Evolutionary conservation across 2,888 invertebrate genomes (phyloP).

Genomic region (Hypselothyrea guttata): DNA sequence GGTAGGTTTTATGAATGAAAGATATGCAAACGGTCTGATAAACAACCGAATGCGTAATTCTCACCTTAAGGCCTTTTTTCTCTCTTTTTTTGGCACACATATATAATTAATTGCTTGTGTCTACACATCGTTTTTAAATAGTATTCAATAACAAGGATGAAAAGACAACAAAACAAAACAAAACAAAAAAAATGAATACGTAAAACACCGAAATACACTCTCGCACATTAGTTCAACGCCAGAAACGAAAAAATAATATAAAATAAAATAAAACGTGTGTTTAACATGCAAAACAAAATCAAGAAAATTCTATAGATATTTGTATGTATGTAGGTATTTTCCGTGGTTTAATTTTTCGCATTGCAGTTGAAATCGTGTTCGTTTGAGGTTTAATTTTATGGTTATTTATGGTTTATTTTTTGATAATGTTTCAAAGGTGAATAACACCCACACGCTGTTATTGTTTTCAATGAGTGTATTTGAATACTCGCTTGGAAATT

Average conservation of each 20-base stretch:
- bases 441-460: conserved; percentile 22
- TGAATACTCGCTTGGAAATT: too few species aligned
- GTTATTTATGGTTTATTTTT: conserved; percentile 52
- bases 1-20: conserved; percentile 83
- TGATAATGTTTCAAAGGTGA: conserved; percentile 32
- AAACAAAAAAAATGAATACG: conserved; percentile 15
- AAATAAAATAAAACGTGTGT: conserved; percentile 26
- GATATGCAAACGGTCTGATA: neutral
- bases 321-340: conserved; percentile 5
- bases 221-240: conserved; percentile 2
- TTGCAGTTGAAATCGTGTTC: conserved; percentile 30
- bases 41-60: conserved; percentile 13
- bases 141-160: conserved; percentile 64
- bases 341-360: conserved; percentile 6
- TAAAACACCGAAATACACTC: conserved; percentile 5
- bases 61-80: conserved; percentile 27
- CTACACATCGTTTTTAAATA: conserved; percentile 44
- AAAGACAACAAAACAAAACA: conserved; percentile 30
- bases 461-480: neutral
- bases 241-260: neutral
- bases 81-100: conserved; percentile 28
- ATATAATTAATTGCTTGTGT: conserved; percentile 61
- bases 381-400: conserved; percentile 20
- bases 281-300: conserved; percentile 16
- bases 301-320: conserved; percentile 1